Conservation (phyloP, 2,888 invertebrate genomes). For the Caenorhabditis sp. region DNA sequence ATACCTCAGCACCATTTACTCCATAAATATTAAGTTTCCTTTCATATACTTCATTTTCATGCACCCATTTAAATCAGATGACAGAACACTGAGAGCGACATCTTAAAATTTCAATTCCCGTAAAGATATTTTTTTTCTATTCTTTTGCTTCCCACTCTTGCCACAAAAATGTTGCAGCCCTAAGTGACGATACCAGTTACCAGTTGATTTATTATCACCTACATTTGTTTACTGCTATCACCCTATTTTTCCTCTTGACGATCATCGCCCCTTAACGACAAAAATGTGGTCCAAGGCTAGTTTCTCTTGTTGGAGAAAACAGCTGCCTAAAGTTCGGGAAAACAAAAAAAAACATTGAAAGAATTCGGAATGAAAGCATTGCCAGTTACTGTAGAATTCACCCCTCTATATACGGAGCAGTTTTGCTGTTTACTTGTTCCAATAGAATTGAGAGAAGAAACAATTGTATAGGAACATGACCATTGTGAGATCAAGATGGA, state of each 20-base stretch:
- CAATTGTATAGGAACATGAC: slow-evolving; percentile 18
- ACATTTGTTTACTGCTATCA: slow-evolving; percentile 53
- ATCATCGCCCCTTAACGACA: slow-evolving; percentile 16
- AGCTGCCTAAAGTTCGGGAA: no score
- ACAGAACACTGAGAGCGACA: no score
- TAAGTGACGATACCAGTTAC: slow-evolving; percentile 45
- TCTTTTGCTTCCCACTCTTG: slow-evolving; percentile 6
- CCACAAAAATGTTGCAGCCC: slow-evolving; percentile 12
- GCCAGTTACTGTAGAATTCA: slow-evolving; percentile 36
- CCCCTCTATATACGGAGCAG: not conserved
- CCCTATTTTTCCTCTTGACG: slow-evolving; percentile 15
- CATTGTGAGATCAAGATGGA: slow-evolving; percentile 21
- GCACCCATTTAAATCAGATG: no score
- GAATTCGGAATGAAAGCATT: not conserved
- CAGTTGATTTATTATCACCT: slow-evolving; percentile 61
- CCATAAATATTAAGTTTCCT: no score
- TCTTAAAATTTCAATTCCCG: no score
- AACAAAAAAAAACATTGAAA: not conserved
- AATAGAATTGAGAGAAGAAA: slow-evolving; percentile 21
- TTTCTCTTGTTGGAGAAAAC: slow-evolving; percentile 1
- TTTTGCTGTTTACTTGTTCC: not conserved
- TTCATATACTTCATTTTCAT: no score
- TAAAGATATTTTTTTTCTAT: no score
- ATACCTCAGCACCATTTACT: no score
- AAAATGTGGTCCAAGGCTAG: slow-evolving; percentile 45